These are phyloP conservation scores for Harpalus rubripes DNA, from an alignment of 2,888 invertebrate species.

Conservation along the genomic window DNA sequence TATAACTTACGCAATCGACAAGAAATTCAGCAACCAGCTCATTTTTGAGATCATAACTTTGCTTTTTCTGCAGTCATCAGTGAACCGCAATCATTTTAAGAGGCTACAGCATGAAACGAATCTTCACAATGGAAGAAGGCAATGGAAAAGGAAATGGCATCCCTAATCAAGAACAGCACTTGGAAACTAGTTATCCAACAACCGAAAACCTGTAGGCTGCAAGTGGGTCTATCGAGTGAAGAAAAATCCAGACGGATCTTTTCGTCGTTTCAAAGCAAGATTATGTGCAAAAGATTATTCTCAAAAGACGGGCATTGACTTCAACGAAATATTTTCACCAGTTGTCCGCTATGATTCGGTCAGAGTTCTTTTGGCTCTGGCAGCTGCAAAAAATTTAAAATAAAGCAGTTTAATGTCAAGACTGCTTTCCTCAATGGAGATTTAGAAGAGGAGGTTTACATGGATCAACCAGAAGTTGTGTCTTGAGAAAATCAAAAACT, in stretches of 20 bases:
- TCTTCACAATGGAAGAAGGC: constrained; percentile 66
- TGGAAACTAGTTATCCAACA: constrained; percentile 21
- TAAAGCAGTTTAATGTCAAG: constrained; percentile 64
- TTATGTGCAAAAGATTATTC: no score
- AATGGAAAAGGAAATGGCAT: constrained; percentile 68
- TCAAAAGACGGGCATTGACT: no score
- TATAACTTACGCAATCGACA: constrained; percentile 1
- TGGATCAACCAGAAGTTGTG: constrained; percentile 57
- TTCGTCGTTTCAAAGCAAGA: constrained; percentile 69
- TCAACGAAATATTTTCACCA: constrained; percentile 70
- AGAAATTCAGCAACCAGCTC: neutral
- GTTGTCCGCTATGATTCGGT: constrained; percentile 70
- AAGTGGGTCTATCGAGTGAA: constrained; percentile 69
- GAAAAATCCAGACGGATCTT: constrained; percentile 60
- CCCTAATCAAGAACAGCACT: constrained; percentile 53
- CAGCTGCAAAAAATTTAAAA: constrained; percentile 52
- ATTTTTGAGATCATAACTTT: neutral
- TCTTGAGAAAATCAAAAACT: constrained; percentile 54
- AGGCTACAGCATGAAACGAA: constrained; percentile 68
- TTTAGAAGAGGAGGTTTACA: constrained; percentile 62
- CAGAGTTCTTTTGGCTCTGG: constrained; percentile 68
- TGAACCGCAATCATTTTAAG: constrained; percentile 68
- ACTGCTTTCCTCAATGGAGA: constrained; percentile 55
- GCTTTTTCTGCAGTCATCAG: neutral
- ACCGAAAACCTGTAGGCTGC: constrained; percentile 65